Conservation (phyloP, 2,113 vertebrate species). For the Caloenas nicobarica region DNA sequence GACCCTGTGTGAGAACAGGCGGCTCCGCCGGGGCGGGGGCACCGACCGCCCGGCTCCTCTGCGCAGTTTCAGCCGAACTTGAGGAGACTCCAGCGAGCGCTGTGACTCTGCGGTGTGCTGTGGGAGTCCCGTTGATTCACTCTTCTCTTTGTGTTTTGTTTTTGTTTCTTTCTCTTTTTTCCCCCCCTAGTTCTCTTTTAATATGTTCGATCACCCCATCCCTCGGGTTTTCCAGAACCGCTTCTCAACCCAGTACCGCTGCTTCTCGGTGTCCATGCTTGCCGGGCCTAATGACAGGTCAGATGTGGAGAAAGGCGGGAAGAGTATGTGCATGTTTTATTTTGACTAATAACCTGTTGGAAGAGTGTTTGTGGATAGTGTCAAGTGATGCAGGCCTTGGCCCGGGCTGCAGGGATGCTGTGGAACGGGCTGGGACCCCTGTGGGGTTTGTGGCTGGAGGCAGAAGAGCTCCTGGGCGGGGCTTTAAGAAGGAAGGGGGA, state of each 20-base stretch:
- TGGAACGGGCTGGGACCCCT: neutral
- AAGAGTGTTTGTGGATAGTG: neutral
- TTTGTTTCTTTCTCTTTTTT: too few relatives aligned
- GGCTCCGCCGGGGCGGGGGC: fast-evolving
- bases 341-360: conserved; percentile 53
- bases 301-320: conserved; percentile 99
- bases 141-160: neutral
- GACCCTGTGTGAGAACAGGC: neutral
- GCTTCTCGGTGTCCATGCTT: conserved; percentile 97
- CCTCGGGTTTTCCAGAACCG: conserved; percentile 94
- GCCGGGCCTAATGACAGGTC: conserved; percentile 97
- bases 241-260: conserved; percentile 97
- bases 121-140: neutral
- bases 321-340: conserved; percentile 86
- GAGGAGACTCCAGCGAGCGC: fast-evolving
- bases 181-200: conserved; percentile 88
- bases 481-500: neutral
- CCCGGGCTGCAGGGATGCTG: neutral
- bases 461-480: neutral
- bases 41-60: fast-evolving
- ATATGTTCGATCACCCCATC: conserved; percentile 95
- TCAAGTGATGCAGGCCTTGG: neutral
- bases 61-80: too few relatives aligned
- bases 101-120: fast-evolving
- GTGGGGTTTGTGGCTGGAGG: neutral